Base-by-base conservation (phyloP, 1,140 invertebrate species). In the Drosophila pallidifrons region DNA sequence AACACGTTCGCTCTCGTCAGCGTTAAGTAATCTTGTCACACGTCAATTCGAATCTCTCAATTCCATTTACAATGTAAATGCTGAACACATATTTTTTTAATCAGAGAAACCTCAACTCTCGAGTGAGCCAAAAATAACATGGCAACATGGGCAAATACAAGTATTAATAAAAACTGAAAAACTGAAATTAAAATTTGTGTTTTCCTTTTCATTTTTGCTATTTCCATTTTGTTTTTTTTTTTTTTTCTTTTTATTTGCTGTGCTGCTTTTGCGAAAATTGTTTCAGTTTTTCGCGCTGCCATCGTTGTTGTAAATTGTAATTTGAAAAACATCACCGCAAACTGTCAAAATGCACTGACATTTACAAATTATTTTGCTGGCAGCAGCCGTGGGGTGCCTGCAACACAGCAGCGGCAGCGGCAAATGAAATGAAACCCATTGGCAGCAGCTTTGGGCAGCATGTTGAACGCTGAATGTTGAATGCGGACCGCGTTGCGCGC, bases 361-460 rank as follows among this genome's bases (percentile, higher is more conserved):
- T 89, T 89, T 89, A 89, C 85, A 89, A 89, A 89, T 89, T 89
- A 89, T 89, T 89, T 89, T 74, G 85, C 83, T 88, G 85, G 79
- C 82, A 86, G 82, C 82, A 72, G 79, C 71, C 74, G 66, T 67
- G 70, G 75, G 67, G 78, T 60, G 76, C 58, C 49, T 67, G 61
- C 60, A 30, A 54, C 43, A 32, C 51, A 57, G 13, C 52, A 43
- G 43, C 68, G 68, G 32, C 45, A 35, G 35, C 67, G 49, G 60
- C 69, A 78, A 55, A 5, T 6, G 30, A 5, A 41, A 63, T 77
- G 75, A 68, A 57, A 46, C 74, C 63, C 80, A 82, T 70, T 67
- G 74, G 45, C 80, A 66, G 35, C 70, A 68, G 66, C 30, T 52
- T 83, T 65, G 58, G 49, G 68, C 47, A 25, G 20, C 58, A 54